These are phyloP conservation scores for Sebastes matsubarae DNA, from an alignment of 2,797 vertebrate genomes.

Conservation along the genomic window DNA sequence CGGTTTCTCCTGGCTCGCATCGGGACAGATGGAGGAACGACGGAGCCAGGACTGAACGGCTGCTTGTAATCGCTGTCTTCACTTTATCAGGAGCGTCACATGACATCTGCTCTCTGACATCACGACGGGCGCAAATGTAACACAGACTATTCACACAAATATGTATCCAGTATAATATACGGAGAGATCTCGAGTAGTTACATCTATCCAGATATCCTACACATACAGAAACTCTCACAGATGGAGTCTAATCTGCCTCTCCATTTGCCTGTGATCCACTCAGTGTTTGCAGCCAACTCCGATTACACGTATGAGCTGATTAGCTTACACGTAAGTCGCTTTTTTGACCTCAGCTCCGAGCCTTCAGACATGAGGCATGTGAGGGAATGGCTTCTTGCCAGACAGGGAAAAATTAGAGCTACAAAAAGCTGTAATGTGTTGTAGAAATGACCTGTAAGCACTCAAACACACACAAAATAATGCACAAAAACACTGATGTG, in stretches of 20 bases:
- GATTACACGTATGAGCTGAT: conserved; percentile 62
- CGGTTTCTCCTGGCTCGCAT: conserved; percentile 51
- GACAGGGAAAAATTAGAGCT: conserved; percentile 6
- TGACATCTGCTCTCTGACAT: conserved; percentile 46
- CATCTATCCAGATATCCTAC: background rate
- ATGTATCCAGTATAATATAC: background rate
- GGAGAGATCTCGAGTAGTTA: background rate
- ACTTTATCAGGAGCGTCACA: conserved; percentile 41
- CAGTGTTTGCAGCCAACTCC: conserved; percentile 40
- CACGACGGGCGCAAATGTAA: background rate
- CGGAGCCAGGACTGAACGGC: conserved; percentile 32
- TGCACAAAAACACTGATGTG: background rate
- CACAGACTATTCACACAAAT: background rate
- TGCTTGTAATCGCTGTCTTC: conserved; percentile 29
- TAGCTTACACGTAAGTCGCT: conserved; percentile 53
- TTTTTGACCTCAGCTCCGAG: conserved; percentile 46
- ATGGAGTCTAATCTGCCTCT: conserved; percentile 31
- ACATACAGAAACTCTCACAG: background rate
- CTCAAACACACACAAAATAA: background rate
- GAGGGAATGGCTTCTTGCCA: conserved; percentile 33
- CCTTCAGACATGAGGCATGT: conserved; percentile 37
- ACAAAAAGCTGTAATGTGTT: background rate
- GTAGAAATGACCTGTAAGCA: background rate
- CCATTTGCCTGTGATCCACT: conserved; percentile 46
- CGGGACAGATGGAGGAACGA: conserved; percentile 37